A percentile compares a stretch with the other conserved stretches of the same genome.
phyloP scores from a whole-genome alignment of 2,113 vertebrate species.

The Pica pica region DNA sequence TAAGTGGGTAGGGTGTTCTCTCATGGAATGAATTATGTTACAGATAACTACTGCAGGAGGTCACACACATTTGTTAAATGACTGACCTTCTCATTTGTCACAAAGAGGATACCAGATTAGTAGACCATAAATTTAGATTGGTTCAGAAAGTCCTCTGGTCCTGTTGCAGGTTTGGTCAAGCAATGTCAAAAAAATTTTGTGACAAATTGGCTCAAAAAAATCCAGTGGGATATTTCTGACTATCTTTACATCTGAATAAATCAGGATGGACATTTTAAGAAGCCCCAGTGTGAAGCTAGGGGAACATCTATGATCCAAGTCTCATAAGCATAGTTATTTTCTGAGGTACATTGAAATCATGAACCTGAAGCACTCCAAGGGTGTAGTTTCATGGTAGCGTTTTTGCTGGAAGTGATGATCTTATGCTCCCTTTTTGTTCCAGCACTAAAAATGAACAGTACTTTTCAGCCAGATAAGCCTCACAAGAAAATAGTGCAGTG shows the following conservation, averaged over 20 bases:
- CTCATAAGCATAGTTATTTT: not conserved
- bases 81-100: not conserved
- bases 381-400: not conserved
- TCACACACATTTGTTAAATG: not conserved
- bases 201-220: not conserved
- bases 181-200: not conserved
- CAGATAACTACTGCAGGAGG: not conserved
- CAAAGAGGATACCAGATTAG: not conserved
- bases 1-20: not conserved
- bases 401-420: not conserved
- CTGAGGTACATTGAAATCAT: not conserved
- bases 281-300: not conserved
- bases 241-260: not conserved
- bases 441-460: not conserved
- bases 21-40: not conserved
- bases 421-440: not conserved
- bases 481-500: not conserved
- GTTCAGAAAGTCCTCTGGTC: not conserved
- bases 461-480: not conserved
- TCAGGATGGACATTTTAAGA: not conserved
- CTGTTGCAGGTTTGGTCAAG: not conserved
- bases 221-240: not conserved
- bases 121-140: not conserved
- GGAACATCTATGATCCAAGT: not conserved
- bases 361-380: not conserved